Conservation (phyloP, 2,113 vertebrate genomes). For the Turnix velox region DNA sequence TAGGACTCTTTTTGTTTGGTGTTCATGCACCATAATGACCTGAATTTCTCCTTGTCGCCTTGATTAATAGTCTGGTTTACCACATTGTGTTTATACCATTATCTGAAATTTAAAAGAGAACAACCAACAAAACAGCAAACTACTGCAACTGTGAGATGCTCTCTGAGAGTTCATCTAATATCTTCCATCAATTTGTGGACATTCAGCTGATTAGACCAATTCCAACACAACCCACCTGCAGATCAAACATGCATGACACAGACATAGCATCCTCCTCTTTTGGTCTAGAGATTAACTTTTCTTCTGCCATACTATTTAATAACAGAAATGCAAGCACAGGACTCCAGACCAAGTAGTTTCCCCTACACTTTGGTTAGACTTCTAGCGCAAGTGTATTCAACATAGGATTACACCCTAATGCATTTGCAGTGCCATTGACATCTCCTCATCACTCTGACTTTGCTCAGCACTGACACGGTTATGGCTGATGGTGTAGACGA, state of each 20-base stretch:
- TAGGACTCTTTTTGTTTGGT: neutral
- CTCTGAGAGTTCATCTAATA: neutral
- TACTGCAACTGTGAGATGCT: neutral
- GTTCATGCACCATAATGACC: neutral
- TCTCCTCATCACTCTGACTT: neutral
- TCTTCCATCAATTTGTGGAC: neutral
- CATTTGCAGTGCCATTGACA: neutral
- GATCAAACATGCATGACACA: neutral
- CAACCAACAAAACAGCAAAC: neutral
- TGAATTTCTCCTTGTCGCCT: neutral
- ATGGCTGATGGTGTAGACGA: neutral
- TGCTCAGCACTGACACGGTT: neutral
- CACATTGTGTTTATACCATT: neutral
- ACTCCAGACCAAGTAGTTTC: neutral
- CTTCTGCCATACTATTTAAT: neutral
- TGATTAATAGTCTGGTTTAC: neutral
- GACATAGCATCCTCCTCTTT: neutral
- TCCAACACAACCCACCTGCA: neutral
- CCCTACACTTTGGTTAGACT: neutral
- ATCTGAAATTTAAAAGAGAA: neutral
- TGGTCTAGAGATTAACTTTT: neutral
- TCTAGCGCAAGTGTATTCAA: neutral
- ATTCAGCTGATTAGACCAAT: neutral
- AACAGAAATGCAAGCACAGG: neutral
- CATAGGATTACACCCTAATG: neutral